These are phyloP conservation scores for Micromussa lordhowensis DNA, from an alignment of 92 coral and sea anemone species.

Conservation along the genomic window DNA sequence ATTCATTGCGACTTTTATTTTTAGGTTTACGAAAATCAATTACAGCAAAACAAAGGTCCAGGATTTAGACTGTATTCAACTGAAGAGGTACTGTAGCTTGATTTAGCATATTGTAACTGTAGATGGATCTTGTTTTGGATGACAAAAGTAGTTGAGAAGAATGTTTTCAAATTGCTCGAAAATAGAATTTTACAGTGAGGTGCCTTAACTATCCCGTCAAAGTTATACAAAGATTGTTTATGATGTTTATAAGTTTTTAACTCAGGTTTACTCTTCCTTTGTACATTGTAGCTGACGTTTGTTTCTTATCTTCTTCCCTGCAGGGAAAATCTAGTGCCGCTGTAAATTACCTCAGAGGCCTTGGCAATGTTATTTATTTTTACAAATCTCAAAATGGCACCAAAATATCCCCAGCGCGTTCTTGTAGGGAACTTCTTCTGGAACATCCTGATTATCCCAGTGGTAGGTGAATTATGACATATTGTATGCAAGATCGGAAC, in stretches of 20 bases:
- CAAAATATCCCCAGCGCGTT: slow-evolving; percentile 32
- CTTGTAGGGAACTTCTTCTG: slow-evolving; percentile 48
- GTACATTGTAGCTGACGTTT: neutral
- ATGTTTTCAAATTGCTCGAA: no score
- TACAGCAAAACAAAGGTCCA: slow-evolving; percentile 42
- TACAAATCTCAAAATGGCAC: slow-evolving; percentile 45
- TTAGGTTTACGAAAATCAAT: slow-evolving; percentile 8
- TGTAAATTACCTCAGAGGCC: slow-evolving; percentile 9
- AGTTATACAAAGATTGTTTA: no score
- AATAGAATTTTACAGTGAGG: no score
- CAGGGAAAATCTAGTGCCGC: neutral
- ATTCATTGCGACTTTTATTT: neutral
- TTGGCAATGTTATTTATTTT: slow-evolving; percentile 35
- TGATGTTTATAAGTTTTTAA: no score
- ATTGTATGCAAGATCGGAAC: neutral
- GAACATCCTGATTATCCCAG: slow-evolving; percentile 47
- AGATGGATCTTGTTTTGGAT: neutral
- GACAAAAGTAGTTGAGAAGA: no score
- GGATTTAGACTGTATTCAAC: slow-evolving; percentile 50
- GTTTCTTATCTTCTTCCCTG: neutral
- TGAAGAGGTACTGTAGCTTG: slow-evolving; percentile 17
- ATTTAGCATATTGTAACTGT: neutral
- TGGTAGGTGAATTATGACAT: slow-evolving; percentile 18
- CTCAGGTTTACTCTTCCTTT: no score
- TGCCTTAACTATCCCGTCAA: no score